Evolutionary conservation across 2,888 invertebrate genomes (phyloP).

Genomic region (Coenonympha glycerion): DNA sequence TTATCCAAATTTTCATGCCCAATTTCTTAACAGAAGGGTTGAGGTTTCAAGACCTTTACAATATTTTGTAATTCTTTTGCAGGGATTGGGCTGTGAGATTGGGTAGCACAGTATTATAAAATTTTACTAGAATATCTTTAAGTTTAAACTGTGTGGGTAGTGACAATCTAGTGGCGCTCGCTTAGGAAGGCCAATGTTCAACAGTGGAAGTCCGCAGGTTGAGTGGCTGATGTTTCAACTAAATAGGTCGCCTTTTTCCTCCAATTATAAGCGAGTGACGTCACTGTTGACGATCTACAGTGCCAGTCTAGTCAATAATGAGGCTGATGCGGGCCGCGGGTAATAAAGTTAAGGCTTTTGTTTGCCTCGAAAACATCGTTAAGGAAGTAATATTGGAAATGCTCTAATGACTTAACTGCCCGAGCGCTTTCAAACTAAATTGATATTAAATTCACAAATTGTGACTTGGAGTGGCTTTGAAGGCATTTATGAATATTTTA

Average conservation of each 20-base stretch:
- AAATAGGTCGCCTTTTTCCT: constrained; percentile 15
- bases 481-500: not conserved
- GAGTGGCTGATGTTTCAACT: too few species aligned
- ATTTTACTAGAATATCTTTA: too few species aligned
- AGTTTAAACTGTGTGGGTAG: too few species aligned
- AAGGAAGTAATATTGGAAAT: constrained; percentile 26
- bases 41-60: too few species aligned
- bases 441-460: constrained; percentile 6
- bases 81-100: too few species aligned
- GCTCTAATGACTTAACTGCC: constrained; percentile 17
- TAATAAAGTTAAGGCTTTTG: constrained; percentile 55
- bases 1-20: too few species aligned
- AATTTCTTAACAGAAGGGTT: too few species aligned
- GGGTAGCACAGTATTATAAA: too few species aligned
- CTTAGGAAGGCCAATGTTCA: too few species aligned
- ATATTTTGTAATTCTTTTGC: too few species aligned
- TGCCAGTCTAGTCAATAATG: constrained; percentile 25
- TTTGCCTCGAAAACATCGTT: constrained; percentile 54
- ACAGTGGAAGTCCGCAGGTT: too few species aligned
- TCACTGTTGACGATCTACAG: constrained; percentile 25
- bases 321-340: constrained; percentile 43
- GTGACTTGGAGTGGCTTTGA: not conserved
- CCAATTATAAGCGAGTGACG: constrained; percentile 19
- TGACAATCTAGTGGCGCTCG: too few species aligned
- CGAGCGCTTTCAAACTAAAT: constrained; percentile 8